Evolutionary conservation across 2,797 vertebrate species (phyloP).

Genomic region (Typhlichthys eigenmanni): DNA sequence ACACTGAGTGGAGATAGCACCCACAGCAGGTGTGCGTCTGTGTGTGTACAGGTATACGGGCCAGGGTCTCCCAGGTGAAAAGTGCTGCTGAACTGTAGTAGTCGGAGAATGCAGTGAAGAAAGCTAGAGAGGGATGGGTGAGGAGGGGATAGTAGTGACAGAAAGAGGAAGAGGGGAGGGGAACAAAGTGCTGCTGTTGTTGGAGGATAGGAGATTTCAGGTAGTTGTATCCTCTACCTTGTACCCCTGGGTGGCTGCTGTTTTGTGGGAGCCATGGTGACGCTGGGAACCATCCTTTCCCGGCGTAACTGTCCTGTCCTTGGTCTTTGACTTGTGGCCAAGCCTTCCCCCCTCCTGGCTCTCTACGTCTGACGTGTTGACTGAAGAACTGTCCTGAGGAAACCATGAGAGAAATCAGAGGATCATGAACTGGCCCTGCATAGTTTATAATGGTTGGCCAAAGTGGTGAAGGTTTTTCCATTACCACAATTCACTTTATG

Average conservation of each 20-base stretch:
- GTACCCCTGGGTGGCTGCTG: slow-evolving; percentile 87
- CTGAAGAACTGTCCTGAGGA: slow-evolving; percentile 93
- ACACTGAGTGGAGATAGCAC: slow-evolving; percentile 52
- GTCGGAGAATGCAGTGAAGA: slow-evolving; percentile 65
- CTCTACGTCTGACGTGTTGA: slow-evolving; percentile 93
- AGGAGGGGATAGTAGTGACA: slow-evolving; percentile 37
- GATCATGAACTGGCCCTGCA: background rate
- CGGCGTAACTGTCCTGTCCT: slow-evolving; percentile 85
- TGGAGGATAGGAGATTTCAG: slow-evolving; percentile 88
- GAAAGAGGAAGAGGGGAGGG: slow-evolving; percentile 67
- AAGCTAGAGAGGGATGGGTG: slow-evolving; percentile 57
- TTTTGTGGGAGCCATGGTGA: slow-evolving; percentile 86
- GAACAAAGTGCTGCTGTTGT: slow-evolving; percentile 78
- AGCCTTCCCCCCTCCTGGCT: slow-evolving; percentile 89
- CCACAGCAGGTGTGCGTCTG: slow-evolving; percentile 21
- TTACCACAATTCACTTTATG: too few species aligned
- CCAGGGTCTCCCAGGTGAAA: slow-evolving; percentile 62
- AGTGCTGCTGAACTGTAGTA: slow-evolving; percentile 66
- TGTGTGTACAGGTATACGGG: slow-evolving; percentile 22
- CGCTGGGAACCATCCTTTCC: slow-evolving; percentile 90
- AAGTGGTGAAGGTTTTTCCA: too few species aligned
- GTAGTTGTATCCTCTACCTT: slow-evolving; percentile 99
- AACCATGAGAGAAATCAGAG: background rate
- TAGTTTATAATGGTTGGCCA: too few species aligned
- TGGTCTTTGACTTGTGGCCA: slow-evolving; percentile 86